phyloP scores from a whole-genome alignment of 2,797 vertebrate genomes.

The Cyclura pinguis region DNA sequence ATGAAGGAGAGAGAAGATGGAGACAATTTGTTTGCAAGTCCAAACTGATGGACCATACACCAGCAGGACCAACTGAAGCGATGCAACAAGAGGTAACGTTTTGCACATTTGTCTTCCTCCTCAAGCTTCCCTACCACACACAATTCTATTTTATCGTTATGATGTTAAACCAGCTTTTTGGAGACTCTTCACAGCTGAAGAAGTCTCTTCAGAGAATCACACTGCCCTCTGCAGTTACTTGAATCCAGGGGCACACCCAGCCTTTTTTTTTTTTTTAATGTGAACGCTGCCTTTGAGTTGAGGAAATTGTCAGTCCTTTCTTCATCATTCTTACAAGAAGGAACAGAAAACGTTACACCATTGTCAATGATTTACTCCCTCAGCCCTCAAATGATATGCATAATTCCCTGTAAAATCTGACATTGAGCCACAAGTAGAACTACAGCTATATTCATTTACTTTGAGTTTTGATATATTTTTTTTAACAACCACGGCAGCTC shows the following conservation, averaged over 20 bases:
- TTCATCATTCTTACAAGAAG: background rate
- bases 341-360: background rate
- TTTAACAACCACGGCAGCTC: background rate
- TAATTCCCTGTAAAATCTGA: background rate
- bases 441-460: background rate
- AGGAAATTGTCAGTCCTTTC: no score
- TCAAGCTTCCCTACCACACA: background rate
- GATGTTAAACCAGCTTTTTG: background rate
- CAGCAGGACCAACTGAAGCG: background rate
- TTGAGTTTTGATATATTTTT: background rate
- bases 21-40: background rate
- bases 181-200: background rate
- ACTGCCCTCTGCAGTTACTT: background rate
- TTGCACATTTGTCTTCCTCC: background rate
- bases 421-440: background rate
- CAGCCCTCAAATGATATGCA: background rate
- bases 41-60: background rate
- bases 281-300: constrained; percentile 19
- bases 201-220: background rate
- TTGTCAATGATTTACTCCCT: background rate
- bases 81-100: background rate
- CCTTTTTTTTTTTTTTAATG: background rate
- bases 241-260: background rate
- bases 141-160: background rate
- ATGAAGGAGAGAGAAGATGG: background rate